A percentile compares a stretch with the other conserved stretches of the same genome.
phyloP scores from a whole-genome alignment of 1,140 invertebrate species.

The Lamellibrachia luymesi region DNA sequence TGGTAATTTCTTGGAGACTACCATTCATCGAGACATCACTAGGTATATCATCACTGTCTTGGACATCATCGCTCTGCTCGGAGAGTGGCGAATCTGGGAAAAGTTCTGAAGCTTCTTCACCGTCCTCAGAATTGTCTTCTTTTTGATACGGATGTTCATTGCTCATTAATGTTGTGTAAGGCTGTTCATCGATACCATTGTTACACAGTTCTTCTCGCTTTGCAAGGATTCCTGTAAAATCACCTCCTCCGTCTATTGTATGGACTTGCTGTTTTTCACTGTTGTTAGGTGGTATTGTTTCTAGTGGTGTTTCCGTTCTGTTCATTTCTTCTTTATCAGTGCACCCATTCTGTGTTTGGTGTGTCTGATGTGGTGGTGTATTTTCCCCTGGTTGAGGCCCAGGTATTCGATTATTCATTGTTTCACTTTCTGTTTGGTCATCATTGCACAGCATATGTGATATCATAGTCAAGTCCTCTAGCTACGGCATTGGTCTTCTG shows the following conservation, averaged over 20 bases:
- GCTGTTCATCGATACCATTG: background rate
- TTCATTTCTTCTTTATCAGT: background rate
- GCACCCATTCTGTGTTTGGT: background rate
- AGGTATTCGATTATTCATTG: background rate
- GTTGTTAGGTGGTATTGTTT: background rate
- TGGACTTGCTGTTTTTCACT: background rate
- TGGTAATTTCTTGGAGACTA: background rate
- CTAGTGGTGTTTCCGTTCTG: background rate
- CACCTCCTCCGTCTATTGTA: background rate
- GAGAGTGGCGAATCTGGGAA: background rate
- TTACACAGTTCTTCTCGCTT: background rate
- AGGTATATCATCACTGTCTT: background rate
- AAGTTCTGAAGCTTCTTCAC: background rate
- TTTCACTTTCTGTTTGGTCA: slow-evolving; percentile 1
- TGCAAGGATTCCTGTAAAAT: background rate
- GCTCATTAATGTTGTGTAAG: background rate
- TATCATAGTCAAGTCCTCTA: background rate
- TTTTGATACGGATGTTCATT: background rate
- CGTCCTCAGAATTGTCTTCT: background rate
- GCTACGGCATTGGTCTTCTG: background rate
- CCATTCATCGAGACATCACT: background rate
- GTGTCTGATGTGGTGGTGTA: background rate
- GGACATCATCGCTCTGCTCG: background rate
- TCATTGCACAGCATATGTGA: background rate
- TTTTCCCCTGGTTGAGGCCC: background rate